Base-by-base conservation (phyloP, 2,888 invertebrate genomes). In the Carpatolechia fugitivella region DNA sequence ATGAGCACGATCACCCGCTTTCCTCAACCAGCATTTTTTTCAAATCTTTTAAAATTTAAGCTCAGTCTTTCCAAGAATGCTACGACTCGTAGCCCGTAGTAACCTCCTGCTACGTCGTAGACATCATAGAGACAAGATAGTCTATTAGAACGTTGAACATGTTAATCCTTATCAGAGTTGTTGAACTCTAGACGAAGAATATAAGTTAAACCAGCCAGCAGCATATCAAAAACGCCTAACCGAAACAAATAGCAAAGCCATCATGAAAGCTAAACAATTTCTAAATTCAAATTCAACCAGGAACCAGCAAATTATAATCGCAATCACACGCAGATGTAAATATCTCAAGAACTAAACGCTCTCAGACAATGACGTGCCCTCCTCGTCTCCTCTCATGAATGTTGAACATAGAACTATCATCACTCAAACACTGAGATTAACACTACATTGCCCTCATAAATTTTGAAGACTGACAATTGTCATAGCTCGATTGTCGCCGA, bases 381-480 rank as follows among this genome's bases (percentile, higher is more conserved):
- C 14, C 50, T 36, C 38, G 38, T 38, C 20, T 29, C 14, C 11
- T 20, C 53, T 36, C 29, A 57, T 57, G 54, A 57, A 56, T 54
- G 48, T 41, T 35, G 18, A 57, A 41, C 31, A 10, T 36, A 10
- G 13, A 24, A 36, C 52, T 30, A 52, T 65, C 64, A 60, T 64
- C 55, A 41, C 54, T 56, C 53, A 59, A 67, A 62, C 59, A 68
- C 69, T 59, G 69, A 69, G 58, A 70, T 67, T 64, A 63, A 52
- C 46, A 50, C 50, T 61, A 65, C 64, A 56, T 59, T 52, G 55
- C 57, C 54, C 70, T 73, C 76, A 77, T 77, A 74, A 70, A 78
- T 76, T 75, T 75, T 70, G 66, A 77, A 70, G 65, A 68, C 65
- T 67, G 56, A 66, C 70, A 70, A 69, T 64, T 66, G 58, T 68